Conservation (phyloP, 2,113 vertebrate genomes). For the Salvelinus namaycush region DNA sequence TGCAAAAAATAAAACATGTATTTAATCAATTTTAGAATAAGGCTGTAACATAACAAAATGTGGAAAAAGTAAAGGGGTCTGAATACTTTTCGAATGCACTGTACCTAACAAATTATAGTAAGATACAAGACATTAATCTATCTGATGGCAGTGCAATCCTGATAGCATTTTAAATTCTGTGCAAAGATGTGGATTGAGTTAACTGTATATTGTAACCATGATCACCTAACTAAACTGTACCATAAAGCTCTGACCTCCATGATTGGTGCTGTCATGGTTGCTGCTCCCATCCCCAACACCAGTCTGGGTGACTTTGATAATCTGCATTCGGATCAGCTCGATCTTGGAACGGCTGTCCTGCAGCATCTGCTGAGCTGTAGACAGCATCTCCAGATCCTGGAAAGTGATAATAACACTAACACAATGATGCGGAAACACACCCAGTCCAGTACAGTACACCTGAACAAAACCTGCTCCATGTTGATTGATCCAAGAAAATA, state of each 20-base stretch:
- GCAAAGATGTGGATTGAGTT: neutral
- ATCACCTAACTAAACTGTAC: neutral
- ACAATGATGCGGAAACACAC: constrained; percentile 1
- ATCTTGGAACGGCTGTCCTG: constrained; percentile 74
- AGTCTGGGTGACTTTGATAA: constrained; percentile 69
- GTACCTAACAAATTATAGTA: neutral
- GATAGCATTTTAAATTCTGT: neutral
- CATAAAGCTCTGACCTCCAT: constrained; percentile 49
- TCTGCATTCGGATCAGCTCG: constrained; percentile 71
- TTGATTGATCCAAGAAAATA: neutral
- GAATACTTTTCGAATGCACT: too few species aligned
- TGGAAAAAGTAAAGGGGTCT: too few species aligned
- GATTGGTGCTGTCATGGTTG: constrained; percentile 34
- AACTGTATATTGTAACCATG: neutral
- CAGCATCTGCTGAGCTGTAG: constrained; percentile 74
- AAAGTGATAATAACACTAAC: constrained; percentile 45
- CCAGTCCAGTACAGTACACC: neutral
- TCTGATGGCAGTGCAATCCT: neutral
- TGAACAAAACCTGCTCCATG: neutral
- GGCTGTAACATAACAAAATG: too few species aligned
- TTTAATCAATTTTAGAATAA: too few species aligned
- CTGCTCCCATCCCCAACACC: constrained; percentile 31
- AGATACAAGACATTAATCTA: neutral
- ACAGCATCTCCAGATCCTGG: constrained; percentile 68
- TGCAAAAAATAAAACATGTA: too few species aligned